phyloP scores from a whole-genome alignment of 2,113 vertebrate species.

The Blennius ocellaris region DNA sequence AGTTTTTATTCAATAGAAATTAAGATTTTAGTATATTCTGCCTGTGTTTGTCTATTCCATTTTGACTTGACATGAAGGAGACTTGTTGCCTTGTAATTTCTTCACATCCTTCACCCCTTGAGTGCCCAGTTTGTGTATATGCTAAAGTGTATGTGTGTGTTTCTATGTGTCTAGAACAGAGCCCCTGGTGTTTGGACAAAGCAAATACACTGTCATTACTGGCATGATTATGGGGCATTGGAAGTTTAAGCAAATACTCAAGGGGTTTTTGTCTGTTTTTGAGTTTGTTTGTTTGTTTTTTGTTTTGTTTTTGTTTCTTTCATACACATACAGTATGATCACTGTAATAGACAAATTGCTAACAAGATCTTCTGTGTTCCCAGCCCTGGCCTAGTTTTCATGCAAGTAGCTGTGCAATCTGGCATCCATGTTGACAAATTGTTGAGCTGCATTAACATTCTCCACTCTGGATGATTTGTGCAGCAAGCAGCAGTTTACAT shows the following conservation, averaged over 20 bases:
- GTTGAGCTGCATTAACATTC: no score
- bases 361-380: conserved; percentile 67
- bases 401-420: conserved; percentile 60
- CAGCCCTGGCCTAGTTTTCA: conserved; percentile 53
- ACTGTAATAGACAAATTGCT: conserved; percentile 61
- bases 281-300: conserved; percentile 52
- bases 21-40: conserved; percentile 40
- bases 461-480: no score
- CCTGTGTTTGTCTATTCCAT: conserved; percentile 27
- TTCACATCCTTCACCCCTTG: conserved; percentile 55
- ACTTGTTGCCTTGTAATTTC: conserved; percentile 63
- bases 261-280: conserved; percentile 77
- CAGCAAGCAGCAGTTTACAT: not conserved
- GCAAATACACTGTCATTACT: conserved; percentile 77
- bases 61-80: conserved; percentile 41
- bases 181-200: conserved; percentile 73
- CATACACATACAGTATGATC: conserved; percentile 59
- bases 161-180: conserved; percentile 60
- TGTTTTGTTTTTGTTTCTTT: no score
- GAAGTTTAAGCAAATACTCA: conserved; percentile 82
- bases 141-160: conserved; percentile 40
- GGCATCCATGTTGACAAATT: conserved; percentile 20
- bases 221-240: conserved; percentile 79
- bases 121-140: conserved; percentile 2
- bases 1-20: conserved; percentile 18